Percentiles rank a stretch among this genome's conserved stretches.
Conservation (phyloP, 2,797 vertebrate genomes). For the Tolypeutes matacus region DNA sequence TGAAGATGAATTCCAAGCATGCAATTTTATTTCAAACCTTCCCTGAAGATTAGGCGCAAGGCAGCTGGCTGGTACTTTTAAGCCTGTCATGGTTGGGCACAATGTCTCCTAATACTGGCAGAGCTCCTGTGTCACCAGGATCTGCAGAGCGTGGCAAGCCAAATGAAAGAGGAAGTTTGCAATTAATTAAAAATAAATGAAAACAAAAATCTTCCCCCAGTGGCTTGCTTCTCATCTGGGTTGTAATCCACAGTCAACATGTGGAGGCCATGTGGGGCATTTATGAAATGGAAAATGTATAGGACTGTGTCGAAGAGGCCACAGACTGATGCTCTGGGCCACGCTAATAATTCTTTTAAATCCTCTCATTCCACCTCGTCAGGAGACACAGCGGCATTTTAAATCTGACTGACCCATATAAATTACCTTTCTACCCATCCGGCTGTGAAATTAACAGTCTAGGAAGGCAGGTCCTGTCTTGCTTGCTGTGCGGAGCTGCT, state of each 20-base stretch:
- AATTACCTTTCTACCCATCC: conserved; percentile 83
- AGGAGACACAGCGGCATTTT: conserved; percentile 77
- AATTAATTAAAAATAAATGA: conserved; percentile 86
- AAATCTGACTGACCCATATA: conserved; percentile 83
- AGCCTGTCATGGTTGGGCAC: conserved; percentile 63
- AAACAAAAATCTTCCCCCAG: conserved; percentile 83
- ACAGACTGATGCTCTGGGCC: conserved; percentile 51
- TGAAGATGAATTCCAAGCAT: conserved; percentile 6
- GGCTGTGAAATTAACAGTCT: conserved; percentile 84
- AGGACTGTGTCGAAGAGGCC: conserved; percentile 73
- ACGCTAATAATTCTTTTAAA: conserved; percentile 80
- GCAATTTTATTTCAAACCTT: conserved; percentile 13
- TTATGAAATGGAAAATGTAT: conserved; percentile 81
- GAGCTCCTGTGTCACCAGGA: conserved; percentile 73
- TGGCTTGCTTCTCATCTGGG: conserved; percentile 78
- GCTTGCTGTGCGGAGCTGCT: conserved; percentile 57
- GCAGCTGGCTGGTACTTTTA: conserved; percentile 68
- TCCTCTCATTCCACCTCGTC: conserved; percentile 78
- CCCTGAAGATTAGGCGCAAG: conserved; percentile 17
- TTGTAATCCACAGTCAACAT: conserved; percentile 83
- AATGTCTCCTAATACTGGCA: conserved; percentile 69
- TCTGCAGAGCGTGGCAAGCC: conserved; percentile 76
- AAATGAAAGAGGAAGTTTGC: conserved; percentile 83
- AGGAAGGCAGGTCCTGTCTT: conserved; percentile 78
- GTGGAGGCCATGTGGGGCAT: conserved; percentile 73